A percentile compares a stretch with the other conserved stretches of the same genome.
Evolutionary conservation across 2,797 vertebrate genomes (phyloP).

Genomic region (Scomberomorus guttatus): DNA sequence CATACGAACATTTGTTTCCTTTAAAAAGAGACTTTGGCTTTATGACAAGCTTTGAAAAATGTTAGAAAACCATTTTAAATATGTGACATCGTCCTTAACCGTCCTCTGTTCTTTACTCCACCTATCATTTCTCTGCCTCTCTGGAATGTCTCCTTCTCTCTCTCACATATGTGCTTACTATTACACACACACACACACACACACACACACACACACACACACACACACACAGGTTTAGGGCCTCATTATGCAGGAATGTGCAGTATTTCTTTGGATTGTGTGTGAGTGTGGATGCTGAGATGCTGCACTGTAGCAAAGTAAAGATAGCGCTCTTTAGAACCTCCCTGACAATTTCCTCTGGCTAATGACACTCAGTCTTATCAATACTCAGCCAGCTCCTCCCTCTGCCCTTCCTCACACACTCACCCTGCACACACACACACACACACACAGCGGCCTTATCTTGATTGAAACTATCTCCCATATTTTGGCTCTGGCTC

Average conservation of each 20-base stretch:
- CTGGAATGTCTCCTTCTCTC: constrained; percentile 56
- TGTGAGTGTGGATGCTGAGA: constrained; percentile 87
- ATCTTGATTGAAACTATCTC: constrained; percentile 58
- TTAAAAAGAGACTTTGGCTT: background rate
- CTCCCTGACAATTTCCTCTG: constrained; percentile 79
- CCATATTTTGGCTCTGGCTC: constrained; percentile 31
- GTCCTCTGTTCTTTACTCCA: constrained; percentile 19
- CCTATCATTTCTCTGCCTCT: constrained; percentile 27
- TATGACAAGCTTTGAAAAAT: background rate
- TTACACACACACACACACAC: constrained; percentile 45
- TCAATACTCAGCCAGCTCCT: constrained; percentile 59
- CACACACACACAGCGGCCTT: constrained; percentile 23
- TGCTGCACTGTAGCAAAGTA: constrained; percentile 84
- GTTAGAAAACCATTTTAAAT: constrained; percentile 24
- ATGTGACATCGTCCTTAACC: constrained; percentile 2
- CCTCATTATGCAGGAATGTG: constrained; percentile 96
- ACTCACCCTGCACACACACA: constrained; percentile 70
- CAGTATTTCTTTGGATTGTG: constrained; percentile 95
- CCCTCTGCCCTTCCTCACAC: constrained; percentile 52
- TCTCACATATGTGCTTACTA: constrained; percentile 62
- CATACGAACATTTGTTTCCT: background rate
- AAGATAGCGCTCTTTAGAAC: constrained; percentile 79
- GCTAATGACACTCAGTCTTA: constrained; percentile 75
- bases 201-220: constrained; percentile 52
- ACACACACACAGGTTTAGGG: constrained; percentile 59